Conservation (phyloP, 2,888 invertebrate genomes). For the Lycia hirtaria region DNA sequence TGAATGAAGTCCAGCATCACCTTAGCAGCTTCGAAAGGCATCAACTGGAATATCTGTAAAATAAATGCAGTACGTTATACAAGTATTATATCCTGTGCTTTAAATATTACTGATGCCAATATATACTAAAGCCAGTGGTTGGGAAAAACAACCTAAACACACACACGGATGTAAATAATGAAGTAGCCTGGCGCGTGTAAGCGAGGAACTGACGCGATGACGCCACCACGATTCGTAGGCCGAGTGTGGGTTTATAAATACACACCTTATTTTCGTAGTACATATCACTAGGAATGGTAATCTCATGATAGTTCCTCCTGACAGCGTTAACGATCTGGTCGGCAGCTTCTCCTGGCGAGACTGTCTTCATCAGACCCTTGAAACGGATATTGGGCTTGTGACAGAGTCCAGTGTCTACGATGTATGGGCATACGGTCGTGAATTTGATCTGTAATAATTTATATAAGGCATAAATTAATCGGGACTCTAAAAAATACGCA, state of each 20-base stretch:
- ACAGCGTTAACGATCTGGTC: conserved; percentile 88
- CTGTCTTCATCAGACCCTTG: conserved; percentile 84
- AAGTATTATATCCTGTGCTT: too few relatives aligned
- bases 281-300: conserved; percentile 86
- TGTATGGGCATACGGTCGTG: conserved; percentile 94
- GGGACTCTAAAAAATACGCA: too few relatives aligned
- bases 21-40: conserved; percentile 78
- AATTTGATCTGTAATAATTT: conserved; percentile 86
- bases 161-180: too few relatives aligned
- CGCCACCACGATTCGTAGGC: too few relatives aligned
- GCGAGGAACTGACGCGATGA: too few relatives aligned
- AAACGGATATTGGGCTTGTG: conserved; percentile 89
- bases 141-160: too few relatives aligned
- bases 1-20: conserved; percentile 85
- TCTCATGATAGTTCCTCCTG: conserved; percentile 84
- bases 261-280: conserved; percentile 82
- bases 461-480: background rate
- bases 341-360: conserved; percentile 87
- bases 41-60: conserved; percentile 74
- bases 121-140: too few relatives aligned
- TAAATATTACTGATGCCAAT: too few relatives aligned
- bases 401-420: conserved; percentile 93
- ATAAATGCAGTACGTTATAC: too few relatives aligned
- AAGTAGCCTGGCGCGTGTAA: too few relatives aligned
- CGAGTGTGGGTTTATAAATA: too few relatives aligned